Percentiles rank a stretch among this genome's conserved stretches.
phyloP scores from a whole-genome alignment of 1,140 invertebrate species.

The Pemphigus obesinymphae region DNA sequence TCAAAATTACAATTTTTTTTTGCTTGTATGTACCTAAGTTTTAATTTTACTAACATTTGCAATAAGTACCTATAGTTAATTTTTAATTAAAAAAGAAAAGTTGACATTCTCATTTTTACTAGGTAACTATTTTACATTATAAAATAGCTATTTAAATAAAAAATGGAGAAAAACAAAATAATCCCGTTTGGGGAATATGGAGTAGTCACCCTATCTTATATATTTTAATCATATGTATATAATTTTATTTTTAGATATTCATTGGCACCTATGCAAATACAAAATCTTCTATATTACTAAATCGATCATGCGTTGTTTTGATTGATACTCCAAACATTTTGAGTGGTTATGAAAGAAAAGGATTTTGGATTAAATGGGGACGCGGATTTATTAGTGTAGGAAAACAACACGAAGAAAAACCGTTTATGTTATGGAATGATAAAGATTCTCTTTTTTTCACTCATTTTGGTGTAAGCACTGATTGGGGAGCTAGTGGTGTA shows the following conservation, averaged over 20 bases:
- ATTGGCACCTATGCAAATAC: slow-evolving; percentile 77
- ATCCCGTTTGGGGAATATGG: too few relatives aligned
- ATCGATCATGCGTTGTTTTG: slow-evolving; percentile 73
- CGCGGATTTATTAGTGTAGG: slow-evolving; percentile 63
- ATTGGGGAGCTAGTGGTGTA: slow-evolving; percentile 72
- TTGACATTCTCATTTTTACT: too few relatives aligned
- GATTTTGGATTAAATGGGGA: slow-evolving; percentile 77
- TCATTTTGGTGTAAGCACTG: slow-evolving; percentile 75
- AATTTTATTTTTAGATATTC: slow-evolving; percentile 61
- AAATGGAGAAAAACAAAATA: too few relatives aligned
- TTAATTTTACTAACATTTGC: too few relatives aligned
- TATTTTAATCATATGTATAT: too few relatives aligned
- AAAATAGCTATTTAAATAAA: too few relatives aligned
- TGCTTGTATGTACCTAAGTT: too few relatives aligned
- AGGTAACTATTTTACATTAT: too few relatives aligned
- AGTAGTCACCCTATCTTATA: too few relatives aligned
- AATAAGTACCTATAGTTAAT: too few relatives aligned
- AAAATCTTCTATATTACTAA: slow-evolving; percentile 74
- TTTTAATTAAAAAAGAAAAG: too few relatives aligned
- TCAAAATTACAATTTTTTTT: too few relatives aligned
- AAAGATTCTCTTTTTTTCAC: slow-evolving; percentile 63
- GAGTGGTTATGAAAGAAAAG: slow-evolving; percentile 64
- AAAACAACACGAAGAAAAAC: slow-evolving; percentile 62
- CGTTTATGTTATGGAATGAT: slow-evolving; percentile 67
- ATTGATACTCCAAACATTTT: slow-evolving; percentile 65